Percentiles rank a stretch among this genome's conserved stretches.
Conservation (phyloP, 23 tunicate genomes). For the Corella eumyota region DNA sequence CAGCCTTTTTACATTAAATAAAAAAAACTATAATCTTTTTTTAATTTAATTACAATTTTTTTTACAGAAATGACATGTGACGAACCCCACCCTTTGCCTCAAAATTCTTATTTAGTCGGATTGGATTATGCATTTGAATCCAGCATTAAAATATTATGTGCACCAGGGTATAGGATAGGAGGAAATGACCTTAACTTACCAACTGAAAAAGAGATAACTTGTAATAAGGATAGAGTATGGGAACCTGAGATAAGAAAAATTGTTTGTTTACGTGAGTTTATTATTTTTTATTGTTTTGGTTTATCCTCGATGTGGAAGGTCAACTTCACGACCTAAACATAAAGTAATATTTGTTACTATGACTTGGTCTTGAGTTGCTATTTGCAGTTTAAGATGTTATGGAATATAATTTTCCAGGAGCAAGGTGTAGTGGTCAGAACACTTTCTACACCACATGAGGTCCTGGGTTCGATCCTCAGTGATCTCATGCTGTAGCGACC, state of each 20-base stretch:
- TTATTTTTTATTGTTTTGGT: too few relatives aligned
- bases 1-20: neutral
- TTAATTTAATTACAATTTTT: neutral
- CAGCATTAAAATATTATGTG: conserved; percentile 23
- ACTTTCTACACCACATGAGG: too few relatives aligned
- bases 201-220: conserved; percentile 10
- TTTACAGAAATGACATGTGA: conserved; percentile 41
- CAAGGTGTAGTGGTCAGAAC: too few relatives aligned
- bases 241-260: conserved; percentile 9
- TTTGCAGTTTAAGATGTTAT: too few relatives aligned
- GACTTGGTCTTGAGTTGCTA: neutral
- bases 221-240: conserved; percentile 28
- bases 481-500: too few relatives aligned
- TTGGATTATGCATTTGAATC: conserved; percentile 25
- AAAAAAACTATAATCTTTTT: too few relatives aligned
- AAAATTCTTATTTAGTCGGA: conserved; percentile 36
- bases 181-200: neutral
- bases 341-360: neutral
- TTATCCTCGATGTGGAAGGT: too few relatives aligned
- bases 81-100: conserved; percentile 23
- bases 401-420: too few relatives aligned
- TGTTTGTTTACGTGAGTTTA: conserved; percentile 45
- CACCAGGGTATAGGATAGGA: conserved; percentile 32
- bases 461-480: too few relatives aligned
- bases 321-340: too few relatives aligned